These are phyloP conservation scores for Cheilosia vernalis DNA, from an alignment of 2,888 invertebrate genomes.

Conservation along the genomic window DNA sequence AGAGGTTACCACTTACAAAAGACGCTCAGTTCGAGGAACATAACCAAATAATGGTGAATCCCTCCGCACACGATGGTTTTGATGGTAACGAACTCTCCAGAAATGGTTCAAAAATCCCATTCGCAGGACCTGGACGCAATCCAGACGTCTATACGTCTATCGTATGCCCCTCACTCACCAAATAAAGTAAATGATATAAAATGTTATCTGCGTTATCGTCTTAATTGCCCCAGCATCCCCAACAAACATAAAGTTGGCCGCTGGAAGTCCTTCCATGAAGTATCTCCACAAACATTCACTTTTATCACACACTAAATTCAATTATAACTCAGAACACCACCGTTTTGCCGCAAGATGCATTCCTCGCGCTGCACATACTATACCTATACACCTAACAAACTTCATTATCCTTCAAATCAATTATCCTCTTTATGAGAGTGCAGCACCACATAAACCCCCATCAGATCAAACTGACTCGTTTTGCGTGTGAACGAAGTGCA, in stretches of 20 bases:
- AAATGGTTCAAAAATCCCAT: too few species aligned
- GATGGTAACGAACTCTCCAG: too few species aligned
- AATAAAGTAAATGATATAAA: not conserved
- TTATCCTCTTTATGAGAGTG: slow-evolving; percentile 61
- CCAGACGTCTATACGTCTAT: too few species aligned
- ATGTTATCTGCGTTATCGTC: not conserved
- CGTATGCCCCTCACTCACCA: too few species aligned
- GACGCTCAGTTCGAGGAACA: too few species aligned
- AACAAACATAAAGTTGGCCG: not conserved
- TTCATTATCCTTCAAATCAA: slow-evolving; percentile 44
- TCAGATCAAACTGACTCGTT: slow-evolving; percentile 61
- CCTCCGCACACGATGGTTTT: too few species aligned
- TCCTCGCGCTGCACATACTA: not conserved
- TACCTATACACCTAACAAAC: not conserved
- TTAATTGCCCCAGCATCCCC: not conserved
- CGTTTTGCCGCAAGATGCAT: not conserved
- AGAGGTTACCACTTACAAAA: too few species aligned
- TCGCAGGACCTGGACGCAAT: too few species aligned
- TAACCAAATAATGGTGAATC: too few species aligned
- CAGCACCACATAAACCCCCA: slow-evolving; percentile 58
- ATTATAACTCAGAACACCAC: not conserved
- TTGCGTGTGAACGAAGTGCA: slow-evolving; percentile 65
- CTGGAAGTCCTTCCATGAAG: not conserved
- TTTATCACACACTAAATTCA: slow-evolving; percentile 15
- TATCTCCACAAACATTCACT: not conserved